Conservation (phyloP, 30 jellyfish, hydroid and myxozoan genomes). For the Turritopsis dohrnii region DNA sequence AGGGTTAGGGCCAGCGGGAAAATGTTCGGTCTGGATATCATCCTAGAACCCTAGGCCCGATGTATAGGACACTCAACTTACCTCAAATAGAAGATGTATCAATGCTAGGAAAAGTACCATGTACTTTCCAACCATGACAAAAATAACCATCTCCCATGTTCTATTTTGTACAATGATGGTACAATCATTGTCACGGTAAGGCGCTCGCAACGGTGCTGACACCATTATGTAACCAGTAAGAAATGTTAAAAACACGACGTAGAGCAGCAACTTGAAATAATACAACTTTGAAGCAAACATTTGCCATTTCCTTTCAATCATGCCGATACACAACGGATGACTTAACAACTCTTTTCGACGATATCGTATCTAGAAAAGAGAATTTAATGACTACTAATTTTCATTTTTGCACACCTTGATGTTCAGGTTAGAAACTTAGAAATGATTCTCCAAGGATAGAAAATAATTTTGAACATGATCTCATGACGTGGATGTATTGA, state of each 20-base stretch:
- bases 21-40: no score
- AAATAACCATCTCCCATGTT: conserved; percentile 41
- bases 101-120: conserved; percentile 56
- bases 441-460: no score
- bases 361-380: conserved; percentile 39
- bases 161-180: conserved; percentile 23
- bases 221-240: conserved; percentile 64
- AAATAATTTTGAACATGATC: no score
- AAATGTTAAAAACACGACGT: conserved; percentile 50
- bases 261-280: conserved; percentile 58
- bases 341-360: conserved; percentile 58
- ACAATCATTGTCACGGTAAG: conserved; percentile 73
- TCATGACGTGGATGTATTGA: no score
- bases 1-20: no score
- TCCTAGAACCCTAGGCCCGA: no score
- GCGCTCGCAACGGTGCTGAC: conserved; percentile 86
- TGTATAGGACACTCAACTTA: background rate
- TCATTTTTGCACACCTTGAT: no score
- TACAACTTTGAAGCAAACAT: conserved; percentile 58
- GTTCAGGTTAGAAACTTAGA: no score
- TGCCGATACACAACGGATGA: conserved; percentile 59
- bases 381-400: no score
- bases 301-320: conserved; percentile 68
- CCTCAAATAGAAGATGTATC: conserved; percentile 76
- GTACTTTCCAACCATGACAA: conserved; percentile 53